Evolutionary conservation across 2,888 invertebrate genomes (phyloP).

Genomic region (Pteria penguin): DNA sequence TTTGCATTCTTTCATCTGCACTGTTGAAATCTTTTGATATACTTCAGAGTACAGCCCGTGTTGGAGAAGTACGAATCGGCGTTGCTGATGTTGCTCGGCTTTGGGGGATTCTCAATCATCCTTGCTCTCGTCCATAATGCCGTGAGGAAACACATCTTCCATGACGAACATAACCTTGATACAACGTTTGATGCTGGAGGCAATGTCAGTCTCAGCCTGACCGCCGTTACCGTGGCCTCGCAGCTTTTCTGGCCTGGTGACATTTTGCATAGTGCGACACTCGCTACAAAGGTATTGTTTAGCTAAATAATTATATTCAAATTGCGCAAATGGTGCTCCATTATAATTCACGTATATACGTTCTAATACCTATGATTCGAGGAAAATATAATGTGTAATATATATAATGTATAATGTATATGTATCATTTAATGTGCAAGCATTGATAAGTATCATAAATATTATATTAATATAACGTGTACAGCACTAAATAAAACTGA

Average conservation of each 20-base stretch:
- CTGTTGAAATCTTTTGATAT: too few relatives aligned
- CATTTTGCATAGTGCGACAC: slow-evolving; percentile 74
- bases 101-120: slow-evolving; percentile 73
- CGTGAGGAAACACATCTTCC: slow-evolving; percentile 71
- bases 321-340: too few relatives aligned
- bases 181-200: slow-evolving; percentile 76
- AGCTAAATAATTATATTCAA: neutral
- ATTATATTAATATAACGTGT: too few relatives aligned
- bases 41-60: slow-evolving; percentile 68
- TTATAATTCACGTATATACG: too few relatives aligned
- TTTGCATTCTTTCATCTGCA: too few relatives aligned
- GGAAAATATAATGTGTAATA: neutral
- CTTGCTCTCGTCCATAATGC: slow-evolving; percentile 72
- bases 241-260: slow-evolving; percentile 76
- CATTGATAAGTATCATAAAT: too few relatives aligned
- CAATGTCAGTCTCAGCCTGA: slow-evolving; percentile 72
- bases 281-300: slow-evolving; percentile 73
- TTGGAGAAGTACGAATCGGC: slow-evolving; percentile 70
- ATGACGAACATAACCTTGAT: slow-evolving; percentile 74
- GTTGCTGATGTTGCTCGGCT: slow-evolving; percentile 71
- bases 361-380: neutral
- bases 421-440: too few relatives aligned
- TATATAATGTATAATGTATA: too few relatives aligned
- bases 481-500: too few relatives aligned
- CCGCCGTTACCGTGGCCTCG: slow-evolving; percentile 74